Base-by-base conservation (phyloP, 53 echinoderm and acorn worm genomes). In the Arbacia lixula region DNA sequence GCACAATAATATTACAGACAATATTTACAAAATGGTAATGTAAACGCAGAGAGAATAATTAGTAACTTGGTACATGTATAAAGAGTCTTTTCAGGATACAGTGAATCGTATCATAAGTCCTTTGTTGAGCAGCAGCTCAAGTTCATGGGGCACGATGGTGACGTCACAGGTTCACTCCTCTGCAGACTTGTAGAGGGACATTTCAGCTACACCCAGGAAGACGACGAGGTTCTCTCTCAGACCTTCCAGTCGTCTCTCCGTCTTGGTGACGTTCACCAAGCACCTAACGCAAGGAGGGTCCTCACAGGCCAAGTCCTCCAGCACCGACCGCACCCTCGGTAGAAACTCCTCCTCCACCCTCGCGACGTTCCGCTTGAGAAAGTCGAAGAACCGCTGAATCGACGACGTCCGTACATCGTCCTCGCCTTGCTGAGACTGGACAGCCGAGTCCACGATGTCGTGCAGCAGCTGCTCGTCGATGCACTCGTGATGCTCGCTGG, bases 131-230 rank as follows among this genome's bases (percentile, higher is more conserved):
- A 63, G 63, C 16, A 36, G 5, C 35, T 20, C 22, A 37, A n/a
- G 24, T 55, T 55, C 55, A 55, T 4, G 19, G 3, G 5, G 55
- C 4, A 6, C 24, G 17, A 4, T n/a, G n/a, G n/a, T n/a, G n/a
- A n/a, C n/a, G n/a, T n/a, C n/a, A n/a, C n/a, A n/a, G 24, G 55
- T 68, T 68, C 54, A 75, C 19, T 75, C 75, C 35, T 75, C 75
- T 53, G 75, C 12, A 33, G 55, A 20, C 5, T 32, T 53, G 75
- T 36, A 4, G 17, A 75, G 31, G 6, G 32, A 53, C 75, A 52
- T 75, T 3, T 17, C n/a, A 33, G 75, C 75, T 22, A 53, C 75
- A 6, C 34, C 24, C 53, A 75, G 32, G 53, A 75, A 53, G 75
- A 32, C 22, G 11, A 31, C 21, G 20, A 75, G 35, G 55, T 75